Conservation (phyloP, 2,888 invertebrate genomes). For the Drosophila limbata region DNA sequence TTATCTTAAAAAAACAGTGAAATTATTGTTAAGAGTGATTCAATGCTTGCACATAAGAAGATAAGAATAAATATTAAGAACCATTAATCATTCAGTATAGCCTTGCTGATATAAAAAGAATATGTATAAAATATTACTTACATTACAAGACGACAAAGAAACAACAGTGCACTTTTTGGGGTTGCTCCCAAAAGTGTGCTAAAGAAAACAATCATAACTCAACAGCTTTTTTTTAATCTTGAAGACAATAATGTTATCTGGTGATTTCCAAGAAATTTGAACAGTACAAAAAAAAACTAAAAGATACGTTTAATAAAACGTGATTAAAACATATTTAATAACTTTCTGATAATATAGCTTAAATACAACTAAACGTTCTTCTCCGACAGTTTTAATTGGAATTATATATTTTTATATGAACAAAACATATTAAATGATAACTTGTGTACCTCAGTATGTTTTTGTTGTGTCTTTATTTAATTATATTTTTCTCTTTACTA, state of each 20-base stretch:
- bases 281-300: neutral
- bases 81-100: neutral
- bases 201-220: neutral
- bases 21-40: slow-evolving; percentile 23
- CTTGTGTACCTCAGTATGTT: too few species aligned
- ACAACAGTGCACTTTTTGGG: neutral
- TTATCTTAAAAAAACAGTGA: slow-evolving; percentile 1
- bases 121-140: neutral
- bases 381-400: neutral
- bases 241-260: neutral
- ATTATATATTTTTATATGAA: neutral
- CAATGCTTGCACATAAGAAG: slow-evolving; percentile 16
- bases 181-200: slow-evolving; percentile 10
- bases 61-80: slow-evolving; percentile 31
- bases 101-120: too few species aligned
- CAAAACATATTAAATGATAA: neutral
- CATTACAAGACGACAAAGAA: neutral
- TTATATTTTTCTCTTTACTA: too few species aligned
- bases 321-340: neutral
- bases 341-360: neutral
- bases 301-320: slow-evolving; percentile 1
- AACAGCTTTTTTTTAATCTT: neutral
- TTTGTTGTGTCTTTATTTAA: too few species aligned
- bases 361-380: neutral
- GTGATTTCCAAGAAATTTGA: neutral